phyloP scores from a whole-genome alignment of 2,888 invertebrate genomes.

The Ochlodes sylvanus region DNA sequence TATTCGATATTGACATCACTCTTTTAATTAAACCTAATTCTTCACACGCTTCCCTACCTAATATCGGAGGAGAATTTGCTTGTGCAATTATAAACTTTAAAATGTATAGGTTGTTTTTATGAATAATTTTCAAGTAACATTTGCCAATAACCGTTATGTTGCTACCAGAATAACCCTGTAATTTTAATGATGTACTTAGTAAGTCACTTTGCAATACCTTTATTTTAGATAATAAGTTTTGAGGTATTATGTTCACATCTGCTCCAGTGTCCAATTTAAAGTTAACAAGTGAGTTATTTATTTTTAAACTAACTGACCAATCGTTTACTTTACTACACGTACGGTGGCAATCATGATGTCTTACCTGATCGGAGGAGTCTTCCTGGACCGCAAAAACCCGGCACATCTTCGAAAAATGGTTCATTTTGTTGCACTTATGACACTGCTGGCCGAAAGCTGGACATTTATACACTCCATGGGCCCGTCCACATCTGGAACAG shows the following conservation, averaged over 20 bases:
- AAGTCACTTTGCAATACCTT: background rate
- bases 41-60: background rate
- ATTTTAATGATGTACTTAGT: background rate
- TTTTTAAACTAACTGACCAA: background rate
- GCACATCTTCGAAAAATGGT: conserved; percentile 13
- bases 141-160: conserved; percentile 3
- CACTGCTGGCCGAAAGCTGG: conserved; percentile 17
- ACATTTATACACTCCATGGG: background rate
- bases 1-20: no score
- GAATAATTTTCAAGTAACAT: background rate
- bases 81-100: background rate
- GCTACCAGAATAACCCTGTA: conserved; percentile 2
- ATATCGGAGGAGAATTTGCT: background rate
- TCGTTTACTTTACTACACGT: background rate
- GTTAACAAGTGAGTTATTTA: background rate
- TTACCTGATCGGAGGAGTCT: conserved; percentile 13
- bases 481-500: background rate
- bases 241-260: background rate
- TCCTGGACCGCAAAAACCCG: conserved; percentile 4
- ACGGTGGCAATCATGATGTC: background rate
- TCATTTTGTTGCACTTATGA: conserved; percentile 9
- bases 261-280: conserved; percentile 14
- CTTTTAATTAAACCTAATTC: background rate
- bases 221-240: background rate
- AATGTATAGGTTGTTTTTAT: background rate